Percentiles rank a stretch among this genome's conserved stretches.
Conservation (phyloP, 1,140 invertebrate genomes). For the Drosophila tani region DNA sequence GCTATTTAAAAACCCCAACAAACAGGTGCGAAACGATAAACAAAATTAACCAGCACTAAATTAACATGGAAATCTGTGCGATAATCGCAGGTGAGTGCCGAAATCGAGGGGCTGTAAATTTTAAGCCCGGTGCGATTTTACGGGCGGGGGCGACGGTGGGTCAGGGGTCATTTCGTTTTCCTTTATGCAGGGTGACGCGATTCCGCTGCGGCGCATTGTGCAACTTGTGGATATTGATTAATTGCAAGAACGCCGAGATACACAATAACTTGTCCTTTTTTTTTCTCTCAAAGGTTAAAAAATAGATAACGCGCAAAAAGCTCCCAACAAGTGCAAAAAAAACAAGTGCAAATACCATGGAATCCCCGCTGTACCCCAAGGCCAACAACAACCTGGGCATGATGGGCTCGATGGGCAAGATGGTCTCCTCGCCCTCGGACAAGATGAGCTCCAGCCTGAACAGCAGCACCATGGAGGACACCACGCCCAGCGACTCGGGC, state of each 20-base stretch:
- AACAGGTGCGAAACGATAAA: neutral
- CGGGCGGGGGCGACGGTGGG: slow-evolving; percentile 5
- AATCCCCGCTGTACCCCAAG: slow-evolving; percentile 71
- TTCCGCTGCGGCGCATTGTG: slow-evolving; percentile 71
- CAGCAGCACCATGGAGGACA: slow-evolving; percentile 81
- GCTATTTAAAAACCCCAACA: neutral
- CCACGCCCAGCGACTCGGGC: slow-evolving; percentile 85
- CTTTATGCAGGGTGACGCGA: slow-evolving; percentile 75
- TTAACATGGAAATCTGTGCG: slow-evolving; percentile 23
- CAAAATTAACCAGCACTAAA: neutral
- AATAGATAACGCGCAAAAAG: slow-evolving; percentile 8
- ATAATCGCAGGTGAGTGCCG: slow-evolving; percentile 14
- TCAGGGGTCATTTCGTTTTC: slow-evolving; percentile 39
- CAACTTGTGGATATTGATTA: slow-evolving; percentile 77
- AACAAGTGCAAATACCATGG: slow-evolving; percentile 52
- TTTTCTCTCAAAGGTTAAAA: slow-evolving; percentile 14
- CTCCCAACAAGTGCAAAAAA: slow-evolving; percentile 25
- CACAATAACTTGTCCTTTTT: slow-evolving; percentile 42
- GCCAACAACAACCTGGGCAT: slow-evolving; percentile 56
- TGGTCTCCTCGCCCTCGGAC: slow-evolving; percentile 34
- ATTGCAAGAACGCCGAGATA: slow-evolving; percentile 70
- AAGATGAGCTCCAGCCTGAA: slow-evolving; percentile 81
- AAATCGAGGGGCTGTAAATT: neutral
- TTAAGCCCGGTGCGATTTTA: slow-evolving; percentile 14
- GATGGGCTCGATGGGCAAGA: neutral